A percentile compares a stretch with the other conserved stretches of the same genome.
phyloP scores from a whole-genome alignment of 2,113 vertebrate genomes.

The Channa argus region DNA sequence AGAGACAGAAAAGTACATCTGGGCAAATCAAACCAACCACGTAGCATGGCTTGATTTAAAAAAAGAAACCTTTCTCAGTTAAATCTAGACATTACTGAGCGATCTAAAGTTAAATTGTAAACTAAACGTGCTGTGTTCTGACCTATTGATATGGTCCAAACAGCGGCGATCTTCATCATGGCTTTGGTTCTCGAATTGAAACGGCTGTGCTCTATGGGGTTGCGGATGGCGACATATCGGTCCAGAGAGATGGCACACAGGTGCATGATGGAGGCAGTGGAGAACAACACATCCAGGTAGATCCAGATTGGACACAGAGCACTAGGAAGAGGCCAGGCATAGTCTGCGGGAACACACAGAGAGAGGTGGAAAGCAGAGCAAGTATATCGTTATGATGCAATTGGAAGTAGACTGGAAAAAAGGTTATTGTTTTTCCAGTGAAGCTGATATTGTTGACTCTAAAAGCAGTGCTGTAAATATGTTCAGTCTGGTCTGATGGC shows the following conservation, averaged over 20 bases:
- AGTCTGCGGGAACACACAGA: conserved; percentile 83
- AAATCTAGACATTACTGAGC: too few species aligned
- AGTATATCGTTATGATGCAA: too few species aligned
- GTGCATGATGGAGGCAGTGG: conserved; percentile 99
- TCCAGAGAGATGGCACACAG: conserved; percentile 98
- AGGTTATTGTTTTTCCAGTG: not conserved
- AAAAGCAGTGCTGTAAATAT: conserved; percentile 10
- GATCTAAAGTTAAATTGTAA: too few species aligned
- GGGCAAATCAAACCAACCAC: too few species aligned
- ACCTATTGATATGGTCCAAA: conserved; percentile 99
- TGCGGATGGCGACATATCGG: conserved; percentile 98
- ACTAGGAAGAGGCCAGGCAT: conserved; percentile 94
- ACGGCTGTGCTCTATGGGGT: conserved; percentile 98
- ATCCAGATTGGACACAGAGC: conserved; percentile 98
- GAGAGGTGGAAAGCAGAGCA: not conserved
- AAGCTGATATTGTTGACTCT: not conserved
- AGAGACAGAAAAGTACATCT: too few species aligned
- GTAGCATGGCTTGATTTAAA: too few species aligned
- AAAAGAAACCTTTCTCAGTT: too few species aligned
- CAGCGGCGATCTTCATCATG: conserved; percentile 98
- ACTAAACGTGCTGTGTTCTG: conserved; percentile 49
- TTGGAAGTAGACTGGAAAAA: too few species aligned
- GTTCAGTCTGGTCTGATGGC: not conserved
- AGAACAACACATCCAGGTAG: conserved; percentile 98
- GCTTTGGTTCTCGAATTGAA: conserved; percentile 99